These are phyloP conservation scores for Plagiodera versicolora DNA, from an alignment of 2,888 invertebrate genomes.

Conservation along the genomic window DNA sequence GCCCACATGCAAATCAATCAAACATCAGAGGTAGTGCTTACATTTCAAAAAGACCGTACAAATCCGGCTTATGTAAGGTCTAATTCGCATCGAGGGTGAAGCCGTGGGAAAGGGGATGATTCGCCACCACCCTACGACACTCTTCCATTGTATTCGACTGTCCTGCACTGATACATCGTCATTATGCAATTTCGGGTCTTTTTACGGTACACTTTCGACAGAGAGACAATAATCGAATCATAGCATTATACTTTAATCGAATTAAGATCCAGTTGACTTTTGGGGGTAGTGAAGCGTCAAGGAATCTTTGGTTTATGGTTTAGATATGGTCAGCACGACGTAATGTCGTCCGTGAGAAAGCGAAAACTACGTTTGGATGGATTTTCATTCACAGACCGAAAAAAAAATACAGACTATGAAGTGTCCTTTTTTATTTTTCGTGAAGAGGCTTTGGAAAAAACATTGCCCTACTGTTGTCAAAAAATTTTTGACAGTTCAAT, in stretches of 20 bases:
- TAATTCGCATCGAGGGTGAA: conserved; percentile 35
- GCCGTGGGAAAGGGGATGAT: conserved; percentile 44
- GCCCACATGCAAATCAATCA: conserved; percentile 24
- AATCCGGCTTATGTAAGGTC: conserved; percentile 33
- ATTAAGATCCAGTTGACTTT: conserved; percentile 27
- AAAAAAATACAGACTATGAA: no score
- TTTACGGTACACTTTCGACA: conserved; percentile 28
- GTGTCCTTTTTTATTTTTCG: no score
- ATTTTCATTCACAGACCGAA: no score
- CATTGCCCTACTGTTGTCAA: no score
- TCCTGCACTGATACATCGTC: conserved; percentile 23
- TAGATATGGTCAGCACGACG: background rate
- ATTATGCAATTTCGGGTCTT: conserved; percentile 30
- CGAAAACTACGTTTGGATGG: no score
- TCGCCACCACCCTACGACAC: conserved; percentile 36
- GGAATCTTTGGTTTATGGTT: background rate
- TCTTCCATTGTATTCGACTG: conserved; percentile 37
- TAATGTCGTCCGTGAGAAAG: no score
- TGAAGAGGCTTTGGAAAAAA: no score
- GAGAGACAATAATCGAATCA: conserved; percentile 32
- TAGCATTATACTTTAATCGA: conserved; percentile 32
- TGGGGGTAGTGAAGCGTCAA: conserved; percentile 11
- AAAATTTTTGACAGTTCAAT: no score
- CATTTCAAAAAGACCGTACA: conserved; percentile 34
- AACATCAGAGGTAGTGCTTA: conserved; percentile 27